A percentile compares a stretch with the other conserved stretches of the same genome.
phyloP scores from a whole-genome alignment of 2,888 invertebrate species.

The Notodonta dromedarius region DNA sequence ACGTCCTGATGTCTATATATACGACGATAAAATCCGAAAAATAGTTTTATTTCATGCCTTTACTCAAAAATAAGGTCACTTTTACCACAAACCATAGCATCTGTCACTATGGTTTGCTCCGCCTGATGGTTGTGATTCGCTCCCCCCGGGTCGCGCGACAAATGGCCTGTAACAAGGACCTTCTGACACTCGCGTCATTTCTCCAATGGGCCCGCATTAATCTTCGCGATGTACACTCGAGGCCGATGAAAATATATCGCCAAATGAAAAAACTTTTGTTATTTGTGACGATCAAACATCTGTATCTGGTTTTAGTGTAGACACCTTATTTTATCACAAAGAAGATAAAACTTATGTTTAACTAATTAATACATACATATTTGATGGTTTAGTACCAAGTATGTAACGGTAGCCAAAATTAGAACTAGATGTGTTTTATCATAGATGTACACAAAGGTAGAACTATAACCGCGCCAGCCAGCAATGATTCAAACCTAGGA shows the following conservation, averaged over 20 bases:
- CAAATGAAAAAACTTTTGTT: neutral
- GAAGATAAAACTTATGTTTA: no score
- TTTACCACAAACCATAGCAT: constrained; percentile 12
- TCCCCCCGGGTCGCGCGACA: constrained; percentile 24
- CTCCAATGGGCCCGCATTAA: constrained; percentile 31
- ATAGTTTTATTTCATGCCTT: no score
- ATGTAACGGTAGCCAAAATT: no score
- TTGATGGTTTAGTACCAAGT: no score
- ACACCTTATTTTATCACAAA: no score
- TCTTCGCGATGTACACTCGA: constrained; percentile 23
- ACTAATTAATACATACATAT: no score
- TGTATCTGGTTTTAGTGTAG: no score
- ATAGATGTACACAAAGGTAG: neutral
- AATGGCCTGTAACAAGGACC: constrained; percentile 27
- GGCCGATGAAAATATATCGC: constrained; percentile 19
- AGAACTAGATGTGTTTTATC: no score
- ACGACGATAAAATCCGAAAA: no score
- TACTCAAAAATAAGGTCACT: constrained; percentile 20
- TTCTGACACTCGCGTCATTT: constrained; percentile 28
- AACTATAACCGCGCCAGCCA: neutral
- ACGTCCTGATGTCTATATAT: no score
- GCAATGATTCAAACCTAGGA: neutral
- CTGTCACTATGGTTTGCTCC: constrained; percentile 24
- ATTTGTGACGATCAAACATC: neutral
- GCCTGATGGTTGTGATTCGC: constrained; percentile 33